Conservation (phyloP, 2,113 vertebrate species). For the Marmota flaviventris region DNA sequence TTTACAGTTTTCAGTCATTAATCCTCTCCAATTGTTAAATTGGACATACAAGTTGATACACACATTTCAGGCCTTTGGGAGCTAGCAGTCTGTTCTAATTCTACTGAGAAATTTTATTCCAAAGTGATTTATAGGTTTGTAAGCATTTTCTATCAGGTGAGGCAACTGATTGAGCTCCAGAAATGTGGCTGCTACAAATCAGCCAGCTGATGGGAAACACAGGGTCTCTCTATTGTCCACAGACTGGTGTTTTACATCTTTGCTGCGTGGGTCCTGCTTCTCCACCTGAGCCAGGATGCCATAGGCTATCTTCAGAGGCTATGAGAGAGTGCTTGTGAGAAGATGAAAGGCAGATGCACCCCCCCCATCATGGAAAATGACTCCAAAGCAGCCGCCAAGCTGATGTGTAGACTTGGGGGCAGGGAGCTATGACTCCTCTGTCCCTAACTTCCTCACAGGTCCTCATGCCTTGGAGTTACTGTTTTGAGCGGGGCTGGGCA, state of each 20-base stretch:
- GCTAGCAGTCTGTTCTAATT: constrained; percentile 35
- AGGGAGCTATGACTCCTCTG: not conserved
- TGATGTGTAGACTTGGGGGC: not conserved
- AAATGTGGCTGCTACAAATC: not conserved
- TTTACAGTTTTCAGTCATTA: not conserved
- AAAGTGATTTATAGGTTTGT: constrained; percentile 14
- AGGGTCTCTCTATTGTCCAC: not conserved
- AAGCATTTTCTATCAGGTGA: constrained; percentile 56
- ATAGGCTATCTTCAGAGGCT: not conserved
- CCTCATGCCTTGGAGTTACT: not conserved
- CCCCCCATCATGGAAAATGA: not conserved
- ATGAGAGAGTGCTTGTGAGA: not conserved
- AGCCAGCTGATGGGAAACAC: constrained; percentile 60
- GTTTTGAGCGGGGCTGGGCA: not conserved
- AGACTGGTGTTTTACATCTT: not conserved
- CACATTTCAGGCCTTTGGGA: not conserved
- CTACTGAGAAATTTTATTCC: constrained; percentile 44
- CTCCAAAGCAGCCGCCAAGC: not conserved
- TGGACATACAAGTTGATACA: not conserved
- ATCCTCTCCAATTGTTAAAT: not conserved
- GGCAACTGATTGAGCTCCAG: constrained; percentile 28
- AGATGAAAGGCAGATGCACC: constrained; percentile 22
- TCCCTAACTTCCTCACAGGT: not conserved
- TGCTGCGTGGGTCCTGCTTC: not conserved
- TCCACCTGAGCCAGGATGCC: not conserved